Percentiles rank a stretch among this genome's conserved stretches.
Conservation (phyloP, 2,113 vertebrate species). For the Tichodroma muraria region DNA sequence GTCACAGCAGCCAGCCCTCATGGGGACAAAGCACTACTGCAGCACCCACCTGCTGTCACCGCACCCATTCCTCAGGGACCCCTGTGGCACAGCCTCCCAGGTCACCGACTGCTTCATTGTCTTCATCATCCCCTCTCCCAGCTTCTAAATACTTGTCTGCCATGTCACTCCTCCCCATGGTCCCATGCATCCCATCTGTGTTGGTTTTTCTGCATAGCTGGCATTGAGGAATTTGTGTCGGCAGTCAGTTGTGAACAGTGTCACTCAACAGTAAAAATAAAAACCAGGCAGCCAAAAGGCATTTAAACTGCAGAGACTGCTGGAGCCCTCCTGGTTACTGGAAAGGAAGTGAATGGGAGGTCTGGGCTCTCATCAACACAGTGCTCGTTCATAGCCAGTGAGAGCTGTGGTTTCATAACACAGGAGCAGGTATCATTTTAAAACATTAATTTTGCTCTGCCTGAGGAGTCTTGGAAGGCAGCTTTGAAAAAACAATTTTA, state of each 20-base stretch:
- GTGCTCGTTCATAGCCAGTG: not conserved
- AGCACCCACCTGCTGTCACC: conserved; percentile 41
- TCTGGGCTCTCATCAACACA: not conserved
- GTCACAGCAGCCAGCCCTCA: not conserved
- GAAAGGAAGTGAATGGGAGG: not conserved
- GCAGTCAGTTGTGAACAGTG: not conserved
- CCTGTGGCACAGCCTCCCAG: conserved; percentile 66
- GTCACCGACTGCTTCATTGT: conserved; percentile 7
- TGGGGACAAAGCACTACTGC: conserved; percentile 27
- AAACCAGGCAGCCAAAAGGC: not conserved
- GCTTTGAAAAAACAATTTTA: not conserved
- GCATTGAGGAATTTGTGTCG: too few species aligned
- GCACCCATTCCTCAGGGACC: conserved; percentile 65
- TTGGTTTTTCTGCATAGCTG: not conserved
- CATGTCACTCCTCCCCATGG: rapidly evolving
- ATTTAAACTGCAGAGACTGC: not conserved
- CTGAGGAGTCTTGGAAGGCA: not conserved
- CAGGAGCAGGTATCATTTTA: not conserved
- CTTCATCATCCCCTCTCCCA: not conserved
- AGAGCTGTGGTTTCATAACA: not conserved
- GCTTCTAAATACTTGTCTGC: not conserved
- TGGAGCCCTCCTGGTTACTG: not conserved
- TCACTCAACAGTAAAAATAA: not conserved
- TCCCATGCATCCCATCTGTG: rapidly evolving
- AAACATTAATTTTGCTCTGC: not conserved